Evolutionary conservation across 2,888 invertebrate genomes (phyloP), one percentile per base, ranked within the genome.

Genomic region (Megamerina dolium): DNA sequence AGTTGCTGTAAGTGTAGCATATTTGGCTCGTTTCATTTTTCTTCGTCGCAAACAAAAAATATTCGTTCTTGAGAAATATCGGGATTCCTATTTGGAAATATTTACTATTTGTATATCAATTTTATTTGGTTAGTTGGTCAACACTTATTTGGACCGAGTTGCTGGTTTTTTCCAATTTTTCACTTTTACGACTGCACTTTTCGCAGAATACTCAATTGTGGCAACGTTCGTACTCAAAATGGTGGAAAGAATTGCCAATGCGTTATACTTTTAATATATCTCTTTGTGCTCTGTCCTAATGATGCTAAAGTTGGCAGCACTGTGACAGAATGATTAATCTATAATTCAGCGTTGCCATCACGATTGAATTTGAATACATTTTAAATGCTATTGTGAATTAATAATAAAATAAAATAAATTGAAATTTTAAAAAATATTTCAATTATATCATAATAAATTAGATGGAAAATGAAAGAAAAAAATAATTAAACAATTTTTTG

Each of bases 21-120:
- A 66, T 48, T 65, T 68, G 5, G 60, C 49, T 37, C 68, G 61
- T 44, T 66, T 68, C 10, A 63, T 55, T 31, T 63, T 64, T 67
- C 68, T 66, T 26, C 35, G 49, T 34, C 41, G 43, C 39, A 21
- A 45, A 48, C 41, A 39, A 36, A 23, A 36, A 20, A 40, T 45
- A 44, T 36, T 40, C 45, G 31, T 42, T 40, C 17, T 39, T 42
- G 18, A 46, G 41, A 42, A 39, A 35, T 27, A 37, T 39, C 34
- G 43, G 36, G 50, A 43, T 50, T 46, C 50, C 49, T 46, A 46
- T 47, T 37, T 29, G 20, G 12, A 34, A 44, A 31, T 30, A 44
- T 44, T n/a, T n/a, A n/a, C n/a, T n/a, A n/a, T n/a, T n/a, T n/a
- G n/a, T 40, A 42, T 31, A 38, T 30, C 31, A 18, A 30, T 43